Evolutionary conservation across 2,797 vertebrate species (phyloP), one percentile per base, ranked within the genome.

Genomic region (Apogon hyalosoma): DNA sequence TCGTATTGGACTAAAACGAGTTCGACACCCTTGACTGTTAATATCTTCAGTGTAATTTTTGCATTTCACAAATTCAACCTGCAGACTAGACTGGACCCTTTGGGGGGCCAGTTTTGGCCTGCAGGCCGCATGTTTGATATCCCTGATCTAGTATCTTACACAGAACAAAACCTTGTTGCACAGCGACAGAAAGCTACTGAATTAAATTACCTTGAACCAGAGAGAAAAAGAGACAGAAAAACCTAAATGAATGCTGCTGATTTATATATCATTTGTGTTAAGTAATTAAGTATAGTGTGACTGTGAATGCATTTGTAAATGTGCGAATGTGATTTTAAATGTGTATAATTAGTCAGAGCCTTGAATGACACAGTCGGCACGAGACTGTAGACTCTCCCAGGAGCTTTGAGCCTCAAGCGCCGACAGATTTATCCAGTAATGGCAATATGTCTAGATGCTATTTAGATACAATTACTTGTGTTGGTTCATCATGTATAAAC

Each of bases 401-500:
- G 60, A 49, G 38, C 59, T 52, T 18, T 0, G 13, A 18, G 12
- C 82, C 69, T 1, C 9, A 67, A 59, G 75, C 64, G 1, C 66
- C 53, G 63, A 79, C 59, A 67, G 16, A 47, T 62, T 67, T 12
- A 69, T 49, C 21, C 48, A 53, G 41, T 70, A 54, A 69, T 48
- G 33, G 73, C 33, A 77, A 57, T 55, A 31, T 7, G 50, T 36
- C 68, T 57, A 43, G 52, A 60, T 55, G 46, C 60, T 45, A 42
- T 61, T 79, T 69, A 67, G 33, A 49, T 52, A 65, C 64, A 70
- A 60, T 77, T 68, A 77, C 43, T 61, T 53, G 9, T 66, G 69
- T 56, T 66, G 43, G 59, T 55, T 81, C 61, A 45, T 61, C 19
- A 15, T 57, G 68, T 40, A 10, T 50, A 62, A 83, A 69, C 65